Base-by-base conservation (phyloP, 2,797 vertebrate species). In the Austrolebias charrua region DNA sequence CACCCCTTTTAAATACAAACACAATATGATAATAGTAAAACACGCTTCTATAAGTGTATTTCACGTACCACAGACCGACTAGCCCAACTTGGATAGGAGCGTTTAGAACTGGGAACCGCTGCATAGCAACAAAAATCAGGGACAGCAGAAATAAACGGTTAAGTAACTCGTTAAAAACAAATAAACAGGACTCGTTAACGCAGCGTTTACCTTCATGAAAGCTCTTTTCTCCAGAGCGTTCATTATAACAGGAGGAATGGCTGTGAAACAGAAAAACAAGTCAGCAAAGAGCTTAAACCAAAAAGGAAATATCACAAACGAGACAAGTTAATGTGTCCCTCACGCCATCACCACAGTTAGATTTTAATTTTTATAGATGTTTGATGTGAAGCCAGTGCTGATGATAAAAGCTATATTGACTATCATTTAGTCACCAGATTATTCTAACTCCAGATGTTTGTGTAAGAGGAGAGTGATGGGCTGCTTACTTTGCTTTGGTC, bases 221-320 rank as follows among this genome's bases (percentile, higher is more conserved):
- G 96, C 95, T 89, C 90, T 96, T 87, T 97, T 96, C 89, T 98
- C 98, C 78, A 98, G 85, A 0, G 89, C 54, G 1, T 98, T 93
- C 97, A 99, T 98, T 82, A 99, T 97, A 61, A 99, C 90, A 0
- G 98, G 97, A 0, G 96, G 96, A 63, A 99, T 96, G 54, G 95
- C 97, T 99, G 79, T 86, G 86, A 91, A 60, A 57, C 35, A 58
- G 24, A 38, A 2, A 20, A 31, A 16, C 0, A 42, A 33, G 38
- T 63, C 18, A 57, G 9, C 29, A 40, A 1, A 48, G 2, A n/a
- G 29, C 11, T 45, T 43, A 14, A 42, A 50, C 38, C 11, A 55
- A 19, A 40, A 62, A 19, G 28, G 1, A 5, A 31, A 44, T 35
- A 35, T 35, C 33, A 57, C 10, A 4, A n/a, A n/a, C n/a, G n/a